phyloP scores from a whole-genome alignment of 2,888 invertebrate species.

The Mamestra brassicae region DNA sequence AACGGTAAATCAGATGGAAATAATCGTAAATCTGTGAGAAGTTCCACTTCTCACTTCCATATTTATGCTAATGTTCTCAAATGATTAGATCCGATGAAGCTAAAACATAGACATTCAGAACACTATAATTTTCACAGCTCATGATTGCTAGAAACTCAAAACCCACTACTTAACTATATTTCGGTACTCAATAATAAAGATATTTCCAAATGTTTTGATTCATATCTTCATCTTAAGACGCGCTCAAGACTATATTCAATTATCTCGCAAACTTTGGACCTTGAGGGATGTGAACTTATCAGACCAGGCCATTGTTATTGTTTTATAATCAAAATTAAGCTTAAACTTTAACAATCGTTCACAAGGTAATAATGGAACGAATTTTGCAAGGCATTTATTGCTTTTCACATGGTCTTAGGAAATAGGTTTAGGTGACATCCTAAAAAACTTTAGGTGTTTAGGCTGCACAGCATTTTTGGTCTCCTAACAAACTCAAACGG shows the following conservation, averaged over 20 bases:
- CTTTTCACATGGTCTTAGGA: conserved; percentile 68
- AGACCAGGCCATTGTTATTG: conserved; percentile 69
- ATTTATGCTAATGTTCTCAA: background rate
- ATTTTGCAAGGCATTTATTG: conserved; percentile 58
- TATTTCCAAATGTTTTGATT: conserved; percentile 58
- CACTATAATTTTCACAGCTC: conserved; percentile 37
- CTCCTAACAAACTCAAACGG: background rate
- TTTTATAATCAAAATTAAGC: conserved; percentile 70
- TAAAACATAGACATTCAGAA: background rate
- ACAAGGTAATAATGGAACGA: conserved; percentile 65
- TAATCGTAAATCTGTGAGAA: background rate
- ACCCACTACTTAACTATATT: conserved; percentile 30
- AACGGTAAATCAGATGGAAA: background rate
- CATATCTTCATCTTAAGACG: conserved; percentile 49
- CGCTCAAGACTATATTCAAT: conserved; percentile 53
- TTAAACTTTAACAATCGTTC: conserved; percentile 71
- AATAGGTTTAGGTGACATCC: conserved; percentile 54
- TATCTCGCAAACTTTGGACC: conserved; percentile 59
- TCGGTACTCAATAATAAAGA: conserved; percentile 25
- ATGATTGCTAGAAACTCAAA: background rate
- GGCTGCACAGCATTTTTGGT: background rate
- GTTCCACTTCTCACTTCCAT: background rate
- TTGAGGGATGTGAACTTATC: conserved; percentile 67
- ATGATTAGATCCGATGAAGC: background rate
- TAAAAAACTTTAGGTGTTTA: conserved; percentile 1